Evolutionary conservation across 2,113 vertebrate species (phyloP).

Genomic region (Heteronetta atricapilla): DNA sequence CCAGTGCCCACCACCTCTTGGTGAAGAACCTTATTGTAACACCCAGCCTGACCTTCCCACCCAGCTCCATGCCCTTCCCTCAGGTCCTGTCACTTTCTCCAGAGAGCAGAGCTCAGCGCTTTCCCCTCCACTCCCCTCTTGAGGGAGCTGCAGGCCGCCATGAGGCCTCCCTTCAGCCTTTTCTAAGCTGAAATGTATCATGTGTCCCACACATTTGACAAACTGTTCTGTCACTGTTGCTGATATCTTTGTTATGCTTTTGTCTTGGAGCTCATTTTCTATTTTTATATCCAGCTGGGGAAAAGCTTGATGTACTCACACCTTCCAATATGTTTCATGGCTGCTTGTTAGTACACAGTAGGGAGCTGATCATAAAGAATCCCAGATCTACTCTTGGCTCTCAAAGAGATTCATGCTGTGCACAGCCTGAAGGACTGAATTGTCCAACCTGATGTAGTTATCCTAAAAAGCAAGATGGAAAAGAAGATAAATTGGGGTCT

Average conservation of each 20-base stretch:
- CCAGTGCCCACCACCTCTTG: no score
- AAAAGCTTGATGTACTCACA: conserved; percentile 23
- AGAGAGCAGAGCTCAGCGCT: not conserved
- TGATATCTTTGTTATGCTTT: not conserved
- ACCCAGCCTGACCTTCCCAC: no score
- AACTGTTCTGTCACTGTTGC: not conserved
- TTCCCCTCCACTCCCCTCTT: no score
- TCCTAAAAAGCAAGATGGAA: not conserved
- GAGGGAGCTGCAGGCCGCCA: no score
- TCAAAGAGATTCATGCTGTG: not conserved
- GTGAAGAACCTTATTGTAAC: no score
- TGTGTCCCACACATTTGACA: not conserved
- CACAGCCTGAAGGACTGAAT: not conserved
- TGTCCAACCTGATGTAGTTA: conserved; percentile 7
- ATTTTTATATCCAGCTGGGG: conserved; percentile 1
- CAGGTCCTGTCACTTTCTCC: no score
- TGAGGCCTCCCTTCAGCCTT: not conserved
- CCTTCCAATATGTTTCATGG: conserved; percentile 5
- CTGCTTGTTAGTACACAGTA: conserved; percentile 31
- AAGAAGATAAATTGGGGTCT: not conserved
- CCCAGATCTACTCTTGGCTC: not conserved
- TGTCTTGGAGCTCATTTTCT: not conserved
- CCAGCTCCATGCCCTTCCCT: no score
- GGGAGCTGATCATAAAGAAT: conserved; percentile 24
- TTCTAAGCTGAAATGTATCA: not conserved